These are phyloP conservation scores for Andrena praecox DNA, from an alignment of 2,888 invertebrate genomes.

Conservation along the genomic window DNA sequence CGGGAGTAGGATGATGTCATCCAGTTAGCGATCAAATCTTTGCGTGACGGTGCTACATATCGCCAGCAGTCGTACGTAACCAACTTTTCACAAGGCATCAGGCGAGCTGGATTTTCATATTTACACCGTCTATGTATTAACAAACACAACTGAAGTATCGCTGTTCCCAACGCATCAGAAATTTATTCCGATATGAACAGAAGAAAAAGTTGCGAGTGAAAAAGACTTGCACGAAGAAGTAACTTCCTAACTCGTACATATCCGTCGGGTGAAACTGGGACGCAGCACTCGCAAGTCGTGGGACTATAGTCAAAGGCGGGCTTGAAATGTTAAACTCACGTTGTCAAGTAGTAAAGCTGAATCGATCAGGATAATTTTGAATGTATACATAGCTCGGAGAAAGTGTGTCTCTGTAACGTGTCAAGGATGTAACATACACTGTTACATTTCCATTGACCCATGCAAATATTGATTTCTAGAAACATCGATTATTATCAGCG, in stretches of 20 bases:
- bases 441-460: not conserved
- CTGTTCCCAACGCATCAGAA: no score
- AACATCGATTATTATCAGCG: not conserved
- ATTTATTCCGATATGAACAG: no score
- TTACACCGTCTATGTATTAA: no score
- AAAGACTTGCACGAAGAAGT: not conserved
- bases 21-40: slow-evolving; percentile 12
- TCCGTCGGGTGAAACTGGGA: not conserved
- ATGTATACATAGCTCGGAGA: not conserved
- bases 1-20: slow-evolving; percentile 55
- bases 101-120: no score
- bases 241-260: not conserved
- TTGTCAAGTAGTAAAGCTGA: slow-evolving; percentile 1
- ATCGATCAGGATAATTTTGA: slow-evolving; percentile 43
- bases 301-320: not conserved
- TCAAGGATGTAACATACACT: slow-evolving; percentile 43
- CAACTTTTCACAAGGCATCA: not conserved
- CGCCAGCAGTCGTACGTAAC: not conserved
- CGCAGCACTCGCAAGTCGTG: not conserved
- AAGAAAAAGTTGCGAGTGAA: not conserved
- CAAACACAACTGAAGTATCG: no score
- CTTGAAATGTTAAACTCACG: slow-evolving; percentile 32
- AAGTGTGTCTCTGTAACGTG: slow-evolving; percentile 20
- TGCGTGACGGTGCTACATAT: not conserved
- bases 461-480: not conserved